phyloP scores from a whole-genome alignment of 2,888 invertebrate genomes.

The Xestobium rufovillosum region DNA sequence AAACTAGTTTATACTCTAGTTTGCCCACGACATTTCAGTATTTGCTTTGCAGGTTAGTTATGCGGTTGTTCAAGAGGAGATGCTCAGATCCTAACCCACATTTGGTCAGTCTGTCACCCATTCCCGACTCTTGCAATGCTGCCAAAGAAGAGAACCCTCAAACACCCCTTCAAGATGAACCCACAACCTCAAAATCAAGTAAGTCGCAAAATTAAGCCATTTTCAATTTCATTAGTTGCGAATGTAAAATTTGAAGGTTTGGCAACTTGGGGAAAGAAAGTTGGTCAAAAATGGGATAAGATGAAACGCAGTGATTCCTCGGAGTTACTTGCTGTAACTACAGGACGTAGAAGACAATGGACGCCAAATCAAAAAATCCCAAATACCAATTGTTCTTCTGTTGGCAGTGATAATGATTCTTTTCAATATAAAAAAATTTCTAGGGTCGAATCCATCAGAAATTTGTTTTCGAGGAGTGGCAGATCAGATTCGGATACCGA shows the following conservation, averaged over 20 bases:
- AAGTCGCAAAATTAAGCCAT: too few relatives aligned
- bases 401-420: constrained; percentile 13
- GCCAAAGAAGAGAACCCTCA: constrained; percentile 21
- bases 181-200: constrained; percentile 23
- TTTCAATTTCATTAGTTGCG: too few relatives aligned
- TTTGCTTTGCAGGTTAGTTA: too few relatives aligned
- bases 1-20: too few relatives aligned
- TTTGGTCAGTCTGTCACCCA: constrained; percentile 47
- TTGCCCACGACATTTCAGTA: too few relatives aligned
- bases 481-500: constrained; percentile 23
- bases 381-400: constrained; percentile 10
- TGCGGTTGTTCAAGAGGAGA: constrained; percentile 50
- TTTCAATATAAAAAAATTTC: constrained; percentile 45
- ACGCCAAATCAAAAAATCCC: constrained; percentile 40
- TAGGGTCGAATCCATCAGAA: constrained; percentile 49
- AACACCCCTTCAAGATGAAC: constrained; percentile 12
- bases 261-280: constrained; percentile 53
- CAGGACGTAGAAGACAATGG: constrained; percentile 43
- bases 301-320: constrained; percentile 52
- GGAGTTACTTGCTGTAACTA: constrained; percentile 44
- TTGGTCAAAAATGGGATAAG: constrained; percentile 54
- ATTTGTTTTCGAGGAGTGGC: constrained; percentile 43
- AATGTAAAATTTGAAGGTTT: too few relatives aligned
- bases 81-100: constrained; percentile 52
- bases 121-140: constrained; percentile 32